Evolutionary conservation across 35 echinoderm and acorn worm species (phyloP).

Genomic region (Apostichopus californicus): DNA sequence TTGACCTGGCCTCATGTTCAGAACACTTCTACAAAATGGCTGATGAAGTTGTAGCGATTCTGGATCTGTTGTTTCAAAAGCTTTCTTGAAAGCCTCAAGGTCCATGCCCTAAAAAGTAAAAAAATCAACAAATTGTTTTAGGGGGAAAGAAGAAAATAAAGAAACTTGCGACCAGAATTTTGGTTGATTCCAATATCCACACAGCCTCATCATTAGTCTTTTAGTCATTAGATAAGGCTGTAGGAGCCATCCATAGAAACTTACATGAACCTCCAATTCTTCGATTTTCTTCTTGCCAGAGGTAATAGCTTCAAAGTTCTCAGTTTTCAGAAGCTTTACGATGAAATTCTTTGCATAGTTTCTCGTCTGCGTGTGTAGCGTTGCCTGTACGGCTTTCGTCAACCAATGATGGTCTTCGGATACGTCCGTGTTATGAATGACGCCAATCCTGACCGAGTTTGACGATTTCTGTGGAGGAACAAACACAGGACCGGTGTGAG

Average conservation of each 20-base stretch:
- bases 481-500: too few species aligned
- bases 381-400: constrained; percentile 76
- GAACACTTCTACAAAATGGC: constrained; percentile 56
- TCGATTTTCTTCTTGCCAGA: constrained; percentile 62
- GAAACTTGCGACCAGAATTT: neutral
- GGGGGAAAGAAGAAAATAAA: neutral
- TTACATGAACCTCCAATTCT: constrained; percentile 97
- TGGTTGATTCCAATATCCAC: too few species aligned
- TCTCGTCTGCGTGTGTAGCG: constrained; percentile 72
- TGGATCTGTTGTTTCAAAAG: neutral
- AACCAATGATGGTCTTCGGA: constrained; percentile 62
- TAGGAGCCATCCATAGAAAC: neutral
- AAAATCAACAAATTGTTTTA: neutral
- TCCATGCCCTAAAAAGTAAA: constrained; percentile 79
- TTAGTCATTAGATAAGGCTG: neutral
- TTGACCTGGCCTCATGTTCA: constrained; percentile 67
- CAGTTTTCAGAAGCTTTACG: constrained; percentile 78
- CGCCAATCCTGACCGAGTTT: constrained; percentile 73
- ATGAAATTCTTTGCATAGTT: constrained; percentile 97
- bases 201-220: neutral
- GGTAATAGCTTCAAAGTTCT: constrained; percentile 70
- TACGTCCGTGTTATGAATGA: constrained; percentile 65
- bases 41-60: constrained; percentile 60
- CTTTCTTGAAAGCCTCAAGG: constrained; percentile 68
- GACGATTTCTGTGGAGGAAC: constrained; percentile 79